These are phyloP conservation scores for Thalassophryne amazonica DNA, from an alignment of 2,797 vertebrate species.

Conservation along the genomic window DNA sequence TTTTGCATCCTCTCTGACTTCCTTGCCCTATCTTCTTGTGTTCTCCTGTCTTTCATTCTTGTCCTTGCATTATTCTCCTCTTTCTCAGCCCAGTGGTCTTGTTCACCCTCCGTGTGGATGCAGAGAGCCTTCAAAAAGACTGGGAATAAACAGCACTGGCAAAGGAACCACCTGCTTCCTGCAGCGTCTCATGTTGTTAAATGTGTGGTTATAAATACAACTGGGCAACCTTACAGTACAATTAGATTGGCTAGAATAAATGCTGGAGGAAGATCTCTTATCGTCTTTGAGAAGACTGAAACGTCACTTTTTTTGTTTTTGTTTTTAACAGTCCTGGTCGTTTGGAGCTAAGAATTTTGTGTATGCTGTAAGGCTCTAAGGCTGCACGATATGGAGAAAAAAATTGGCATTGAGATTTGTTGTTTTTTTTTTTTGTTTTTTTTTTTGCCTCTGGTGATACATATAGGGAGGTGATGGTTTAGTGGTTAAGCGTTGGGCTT, in stretches of 20 bases:
- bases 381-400: no score
- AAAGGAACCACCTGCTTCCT: conserved; percentile 77
- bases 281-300: no score
- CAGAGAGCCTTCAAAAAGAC: conserved; percentile 56
- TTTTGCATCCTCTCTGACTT: not conserved
- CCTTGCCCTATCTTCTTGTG: not conserved
- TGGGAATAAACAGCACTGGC: conserved; percentile 63
- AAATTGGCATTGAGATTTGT: no score
- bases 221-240: conserved; percentile 37
- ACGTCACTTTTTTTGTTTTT: no score
- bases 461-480: no score
- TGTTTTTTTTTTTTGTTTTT: no score
- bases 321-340: no score
- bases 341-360: no score
- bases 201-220: conserved; percentile 64
- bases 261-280: conserved; percentile 28
- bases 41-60: conserved; percentile 1
- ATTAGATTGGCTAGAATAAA: conserved; percentile 33
- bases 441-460: no score
- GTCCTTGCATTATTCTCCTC: conserved; percentile 10
- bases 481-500: no score
- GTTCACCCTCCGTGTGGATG: conserved; percentile 13
- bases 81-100: conserved; percentile 23
- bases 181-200: conserved; percentile 54
- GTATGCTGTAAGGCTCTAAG: no score